Evolutionary conservation across 2,888 invertebrate species (phyloP).

Genomic region (Epinotia nisella): DNA sequence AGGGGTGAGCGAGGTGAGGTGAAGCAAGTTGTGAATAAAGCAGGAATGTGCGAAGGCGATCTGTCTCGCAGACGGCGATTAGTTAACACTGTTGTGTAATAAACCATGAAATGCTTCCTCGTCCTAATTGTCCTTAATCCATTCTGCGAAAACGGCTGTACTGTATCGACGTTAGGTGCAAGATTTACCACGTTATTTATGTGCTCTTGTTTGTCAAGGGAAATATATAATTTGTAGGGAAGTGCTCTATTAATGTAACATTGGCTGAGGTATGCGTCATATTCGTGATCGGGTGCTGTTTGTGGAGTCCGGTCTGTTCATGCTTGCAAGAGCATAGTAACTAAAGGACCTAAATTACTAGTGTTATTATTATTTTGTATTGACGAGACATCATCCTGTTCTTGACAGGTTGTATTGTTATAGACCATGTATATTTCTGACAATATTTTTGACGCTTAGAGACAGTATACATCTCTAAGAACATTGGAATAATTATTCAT

Average conservation of each 20-base stretch:
- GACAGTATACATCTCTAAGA: no score
- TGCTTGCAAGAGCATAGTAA: no score
- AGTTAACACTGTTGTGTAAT: constrained; percentile 59
- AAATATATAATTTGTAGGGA: not conserved
- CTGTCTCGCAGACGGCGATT: constrained; percentile 59
- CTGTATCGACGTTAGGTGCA: constrained; percentile 16
- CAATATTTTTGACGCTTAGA: no score
- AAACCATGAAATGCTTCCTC: constrained; percentile 60
- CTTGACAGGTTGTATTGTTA: no score
- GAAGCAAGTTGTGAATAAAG: not conserved
- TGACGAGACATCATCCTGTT: no score
- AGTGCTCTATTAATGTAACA: not conserved
- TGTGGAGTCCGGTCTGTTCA: no score
- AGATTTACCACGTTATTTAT: constrained; percentile 1
- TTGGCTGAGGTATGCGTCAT: no score
- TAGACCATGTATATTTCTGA: no score
- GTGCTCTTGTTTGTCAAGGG: not conserved
- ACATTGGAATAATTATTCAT: no score
- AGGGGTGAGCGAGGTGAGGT: not conserved
- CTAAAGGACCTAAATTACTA: no score
- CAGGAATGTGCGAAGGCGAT: constrained; percentile 68
- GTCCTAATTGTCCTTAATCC: constrained; percentile 67
- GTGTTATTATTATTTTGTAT: no score
- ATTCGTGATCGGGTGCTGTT: no score
- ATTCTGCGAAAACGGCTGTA: constrained; percentile 50